Evolutionary conservation across 2,797 vertebrate species (phyloP).

Genomic region (Clarias laeviceps): DNA sequence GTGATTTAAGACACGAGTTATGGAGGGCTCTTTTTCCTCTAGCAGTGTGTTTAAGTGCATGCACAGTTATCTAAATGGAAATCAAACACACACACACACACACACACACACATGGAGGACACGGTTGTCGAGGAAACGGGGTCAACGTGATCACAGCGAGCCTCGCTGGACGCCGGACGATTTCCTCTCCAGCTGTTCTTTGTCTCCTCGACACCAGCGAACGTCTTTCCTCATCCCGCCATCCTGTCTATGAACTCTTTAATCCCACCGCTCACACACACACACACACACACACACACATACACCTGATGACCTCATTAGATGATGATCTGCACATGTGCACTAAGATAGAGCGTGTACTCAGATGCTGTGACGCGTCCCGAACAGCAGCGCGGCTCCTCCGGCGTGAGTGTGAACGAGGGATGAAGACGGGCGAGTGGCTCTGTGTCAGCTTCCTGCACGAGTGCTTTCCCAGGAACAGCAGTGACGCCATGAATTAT

Average conservation of each 20-base stretch:
- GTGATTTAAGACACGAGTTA: neutral
- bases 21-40: neutral
- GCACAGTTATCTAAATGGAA: neutral
- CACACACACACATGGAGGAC: neutral
- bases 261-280: neutral
- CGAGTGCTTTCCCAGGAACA: constrained; percentile 27
- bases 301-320: neutral
- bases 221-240: neutral
- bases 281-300: constrained; percentile 9
- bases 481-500: constrained; percentile 16
- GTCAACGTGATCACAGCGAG: constrained; percentile 63
- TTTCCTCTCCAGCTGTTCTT: constrained; percentile 60
- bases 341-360: neutral
- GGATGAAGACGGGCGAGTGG: neutral
- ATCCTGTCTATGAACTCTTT: neutral
- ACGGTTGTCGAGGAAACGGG: constrained; percentile 51
- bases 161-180: constrained; percentile 43
- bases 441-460: constrained; percentile 8
- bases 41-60: neutral
- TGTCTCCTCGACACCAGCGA: neutral
- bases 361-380: neutral
- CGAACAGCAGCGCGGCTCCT: neutral
- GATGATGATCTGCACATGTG: neutral
- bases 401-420: neutral
- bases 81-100: constrained; percentile 5